phyloP scores from a whole-genome alignment of 2,113 vertebrate species.

The Emydocephalus ijimae region DNA sequence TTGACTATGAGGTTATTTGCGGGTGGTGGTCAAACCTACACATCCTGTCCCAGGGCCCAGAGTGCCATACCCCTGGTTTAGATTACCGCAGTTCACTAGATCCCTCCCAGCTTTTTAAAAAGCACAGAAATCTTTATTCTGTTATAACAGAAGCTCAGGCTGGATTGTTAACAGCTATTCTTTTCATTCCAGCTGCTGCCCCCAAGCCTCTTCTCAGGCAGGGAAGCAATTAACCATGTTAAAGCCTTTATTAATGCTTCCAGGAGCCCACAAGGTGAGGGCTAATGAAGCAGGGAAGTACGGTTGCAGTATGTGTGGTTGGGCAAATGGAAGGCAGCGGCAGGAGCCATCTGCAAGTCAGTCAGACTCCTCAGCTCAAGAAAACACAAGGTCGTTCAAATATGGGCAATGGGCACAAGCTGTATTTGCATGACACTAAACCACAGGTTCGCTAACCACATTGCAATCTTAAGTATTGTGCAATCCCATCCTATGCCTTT shows the following conservation, averaged over 20 bases:
- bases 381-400: background rate
- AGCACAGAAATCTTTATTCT: background rate
- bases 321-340: background rate
- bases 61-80: background rate
- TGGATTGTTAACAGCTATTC: slow-evolving; percentile 13
- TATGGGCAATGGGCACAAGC: background rate
- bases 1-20: background rate
- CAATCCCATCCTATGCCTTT: background rate
- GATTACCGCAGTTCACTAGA: too few relatives aligned
- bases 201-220: slow-evolving; percentile 19
- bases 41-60: background rate
- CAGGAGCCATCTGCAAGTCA: background rate
- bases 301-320: background rate
- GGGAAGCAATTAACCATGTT: slow-evolving; percentile 11
- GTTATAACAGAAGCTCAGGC: background rate
- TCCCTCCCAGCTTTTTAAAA: background rate
- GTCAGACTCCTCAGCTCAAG: background rate
- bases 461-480: background rate
- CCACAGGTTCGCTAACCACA: background rate
- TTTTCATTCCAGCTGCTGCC: background rate
- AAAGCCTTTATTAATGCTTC: slow-evolving; percentile 18
- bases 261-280: background rate
- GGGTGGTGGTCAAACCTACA: background rate
- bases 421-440: background rate
- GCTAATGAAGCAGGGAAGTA: slow-evolving; percentile 10